A percentile compares a stretch with the other conserved stretches of the same genome.
Evolutionary conservation across 2,888 invertebrate species (phyloP).

Genomic region (Notocelia uddmanniana): DNA sequence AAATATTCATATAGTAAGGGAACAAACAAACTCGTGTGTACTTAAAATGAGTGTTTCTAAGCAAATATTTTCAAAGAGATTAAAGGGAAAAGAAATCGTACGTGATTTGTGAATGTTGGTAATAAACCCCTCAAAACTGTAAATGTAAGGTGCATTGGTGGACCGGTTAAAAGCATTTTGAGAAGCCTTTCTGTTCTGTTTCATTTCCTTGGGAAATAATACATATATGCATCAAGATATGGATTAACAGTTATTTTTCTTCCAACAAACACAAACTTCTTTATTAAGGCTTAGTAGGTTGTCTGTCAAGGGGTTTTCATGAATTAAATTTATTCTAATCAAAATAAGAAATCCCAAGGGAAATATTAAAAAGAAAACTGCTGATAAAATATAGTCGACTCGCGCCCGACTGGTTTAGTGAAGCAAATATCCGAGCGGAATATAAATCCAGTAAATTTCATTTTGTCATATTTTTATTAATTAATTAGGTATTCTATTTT

Average conservation of each 20-base stretch:
- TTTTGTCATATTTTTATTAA: not conserved
- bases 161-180: too few relatives aligned
- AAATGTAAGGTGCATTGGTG: not conserved
- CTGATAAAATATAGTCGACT: not conserved
- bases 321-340: slow-evolving; percentile 15
- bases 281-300: not conserved
- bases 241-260: not conserved
- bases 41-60: not conserved
- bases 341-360: not conserved
- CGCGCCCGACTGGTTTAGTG: not conserved
- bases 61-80: not conserved
- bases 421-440: not conserved
- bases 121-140: not conserved
- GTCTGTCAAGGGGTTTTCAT: not conserved
- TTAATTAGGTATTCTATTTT: too few relatives aligned
- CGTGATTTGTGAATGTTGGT: not conserved
- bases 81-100: not conserved
- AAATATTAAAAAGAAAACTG: not conserved
- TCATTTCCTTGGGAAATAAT: not conserved
- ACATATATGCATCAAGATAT: not conserved
- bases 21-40: not conserved
- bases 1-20: not conserved
- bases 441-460: not conserved
- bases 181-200: too few relatives aligned
- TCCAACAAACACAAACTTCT: not conserved